phyloP scores from a whole-genome alignment of 2,888 invertebrate species.

The Drosophila melanosoma region DNA sequence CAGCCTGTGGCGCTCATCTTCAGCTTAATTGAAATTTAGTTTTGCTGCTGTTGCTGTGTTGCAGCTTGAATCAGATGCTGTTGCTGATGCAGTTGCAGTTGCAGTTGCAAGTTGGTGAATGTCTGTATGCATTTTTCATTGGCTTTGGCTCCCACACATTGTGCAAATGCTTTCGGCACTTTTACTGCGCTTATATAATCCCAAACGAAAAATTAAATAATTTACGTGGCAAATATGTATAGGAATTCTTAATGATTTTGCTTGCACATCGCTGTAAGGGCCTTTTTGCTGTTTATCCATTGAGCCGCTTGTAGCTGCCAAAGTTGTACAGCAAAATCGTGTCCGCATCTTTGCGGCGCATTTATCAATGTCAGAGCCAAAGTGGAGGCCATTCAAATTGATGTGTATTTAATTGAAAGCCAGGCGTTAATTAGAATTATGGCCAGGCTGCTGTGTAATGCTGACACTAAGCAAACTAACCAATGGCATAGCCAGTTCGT shows the following conservation, averaged over 20 bases:
- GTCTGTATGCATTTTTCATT: conserved; percentile 75
- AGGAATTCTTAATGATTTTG: conserved; percentile 59
- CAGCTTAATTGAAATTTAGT: conserved; percentile 80
- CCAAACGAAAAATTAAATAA: conserved; percentile 71
- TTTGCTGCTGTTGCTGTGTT: conserved; percentile 42
- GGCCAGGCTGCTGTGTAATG: conserved; percentile 71
- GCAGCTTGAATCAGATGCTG: conserved; percentile 24
- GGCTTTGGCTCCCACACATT: conserved; percentile 78
- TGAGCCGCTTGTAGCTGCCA: conserved; percentile 49
- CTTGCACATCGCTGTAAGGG: conserved; percentile 5
- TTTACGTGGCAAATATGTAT: conserved; percentile 51
- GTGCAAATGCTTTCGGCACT: conserved; percentile 81
- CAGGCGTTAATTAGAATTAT: conserved; percentile 76
- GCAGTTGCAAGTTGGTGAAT: conserved; percentile 63
- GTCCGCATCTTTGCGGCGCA: conserved; percentile 59
- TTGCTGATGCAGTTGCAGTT: conserved; percentile 24
- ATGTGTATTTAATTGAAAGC: conserved; percentile 77
- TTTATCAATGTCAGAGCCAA: conserved; percentile 76
- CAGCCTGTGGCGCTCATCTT: conserved; percentile 67
- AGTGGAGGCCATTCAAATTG: conserved; percentile 64
- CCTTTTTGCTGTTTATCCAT: conserved; percentile 34
- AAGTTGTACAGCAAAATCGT: conserved; percentile 64
- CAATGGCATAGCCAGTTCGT: conserved; percentile 36
- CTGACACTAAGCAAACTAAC: conserved; percentile 35
- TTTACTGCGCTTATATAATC: conserved; percentile 75